A percentile compares a stretch with the other conserved stretches of the same genome.
phyloP scores from a whole-genome alignment of 2,113 vertebrate species.

The Urocolius indicus region DNA sequence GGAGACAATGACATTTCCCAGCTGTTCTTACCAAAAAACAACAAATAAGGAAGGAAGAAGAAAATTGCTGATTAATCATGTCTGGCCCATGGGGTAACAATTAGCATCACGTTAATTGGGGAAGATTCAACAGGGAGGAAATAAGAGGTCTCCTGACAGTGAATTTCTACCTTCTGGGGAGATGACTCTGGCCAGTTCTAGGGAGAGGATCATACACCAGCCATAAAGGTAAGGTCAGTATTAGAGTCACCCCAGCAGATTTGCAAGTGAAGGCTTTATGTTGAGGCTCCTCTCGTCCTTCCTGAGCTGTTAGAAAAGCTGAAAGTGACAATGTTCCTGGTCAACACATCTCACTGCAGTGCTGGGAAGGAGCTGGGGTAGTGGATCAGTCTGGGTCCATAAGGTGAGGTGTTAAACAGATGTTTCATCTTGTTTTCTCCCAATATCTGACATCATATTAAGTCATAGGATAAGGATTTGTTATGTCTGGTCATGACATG shows the following conservation, averaged over 20 bases:
- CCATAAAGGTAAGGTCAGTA: background rate
- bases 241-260: background rate
- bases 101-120: slow-evolving; percentile 29
- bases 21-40: background rate
- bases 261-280: background rate
- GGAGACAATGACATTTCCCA: slow-evolving; percentile 49
- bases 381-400: background rate
- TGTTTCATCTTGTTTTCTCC: background rate
- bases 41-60: background rate
- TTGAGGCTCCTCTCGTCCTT: background rate
- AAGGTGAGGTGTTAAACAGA: background rate
- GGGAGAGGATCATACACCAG: background rate
- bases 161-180: background rate
- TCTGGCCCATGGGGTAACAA: slow-evolving; percentile 35
- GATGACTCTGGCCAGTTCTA: background rate
- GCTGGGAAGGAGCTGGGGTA: background rate
- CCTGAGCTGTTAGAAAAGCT: background rate
- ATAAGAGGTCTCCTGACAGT: background rate
- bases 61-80: slow-evolving; percentile 71
- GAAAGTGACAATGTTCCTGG: accelerated
- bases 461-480: background rate
- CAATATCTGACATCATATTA: background rate
- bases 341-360: background rate
- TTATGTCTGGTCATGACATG: background rate
- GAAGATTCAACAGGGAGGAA: background rate